A percentile compares a stretch with the other conserved stretches of the same genome.
These are phyloP conservation scores for Hydrolagus colliei DNA, from an alignment of 2,797 vertebrate species.

Conservation along the genomic window DNA sequence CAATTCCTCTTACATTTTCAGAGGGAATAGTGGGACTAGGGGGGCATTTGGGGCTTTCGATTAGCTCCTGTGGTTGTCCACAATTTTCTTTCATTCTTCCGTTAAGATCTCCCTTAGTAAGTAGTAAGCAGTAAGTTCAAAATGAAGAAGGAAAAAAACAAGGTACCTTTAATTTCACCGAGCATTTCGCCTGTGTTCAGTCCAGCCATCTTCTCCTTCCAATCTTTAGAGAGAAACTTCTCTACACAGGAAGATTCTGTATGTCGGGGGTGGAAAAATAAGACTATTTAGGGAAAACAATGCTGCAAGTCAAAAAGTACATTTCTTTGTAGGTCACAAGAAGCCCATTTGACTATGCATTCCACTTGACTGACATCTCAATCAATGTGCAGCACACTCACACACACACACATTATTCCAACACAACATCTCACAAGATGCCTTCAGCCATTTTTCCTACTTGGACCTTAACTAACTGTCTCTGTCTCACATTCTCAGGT, in stretches of 20 bases:
- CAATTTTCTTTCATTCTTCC: too few relatives aligned
- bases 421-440: conserved; percentile 19
- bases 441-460: conserved; percentile 18
- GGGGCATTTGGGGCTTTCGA: too few relatives aligned
- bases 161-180: conserved; percentile 84
- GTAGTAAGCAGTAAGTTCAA: not conserved
- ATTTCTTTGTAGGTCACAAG: too few relatives aligned
- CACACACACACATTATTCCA: not conserved
- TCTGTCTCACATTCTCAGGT: not conserved
- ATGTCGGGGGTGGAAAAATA: not conserved
- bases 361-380: not conserved
- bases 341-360: not conserved
- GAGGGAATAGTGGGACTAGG: too few relatives aligned
- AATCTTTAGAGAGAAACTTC: conserved; percentile 84
- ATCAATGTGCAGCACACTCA: not conserved
- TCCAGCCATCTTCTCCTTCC: conserved; percentile 87
- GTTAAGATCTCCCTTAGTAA: too few relatives aligned
- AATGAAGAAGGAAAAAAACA: conserved; percentile 5
- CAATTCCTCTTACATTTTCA: too few relatives aligned
- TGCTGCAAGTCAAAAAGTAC: not conserved
- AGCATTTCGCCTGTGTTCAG: conserved; percentile 80
- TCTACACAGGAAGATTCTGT: conserved; percentile 82
- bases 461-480: conserved; percentile 7
- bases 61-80: too few relatives aligned
- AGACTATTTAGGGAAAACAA: not conserved